phyloP scores from a whole-genome alignment of 1,140 invertebrate genomes.

The Theocolax elegans region DNA sequence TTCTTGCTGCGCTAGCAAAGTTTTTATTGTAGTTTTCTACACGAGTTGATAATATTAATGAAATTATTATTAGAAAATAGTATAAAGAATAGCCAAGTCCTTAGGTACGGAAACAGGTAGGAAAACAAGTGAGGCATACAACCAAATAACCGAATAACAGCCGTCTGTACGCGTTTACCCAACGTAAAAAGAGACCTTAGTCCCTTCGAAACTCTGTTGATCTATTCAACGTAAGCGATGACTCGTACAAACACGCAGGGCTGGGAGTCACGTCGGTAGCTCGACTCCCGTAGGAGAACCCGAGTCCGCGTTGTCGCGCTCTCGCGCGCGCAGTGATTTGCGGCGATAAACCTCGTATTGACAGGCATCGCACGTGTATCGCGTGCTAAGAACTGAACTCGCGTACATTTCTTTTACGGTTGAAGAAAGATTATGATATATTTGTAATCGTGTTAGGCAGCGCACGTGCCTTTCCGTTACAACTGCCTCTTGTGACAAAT shows the following conservation, averaged over 20 bases:
- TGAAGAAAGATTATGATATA: constrained; percentile 59
- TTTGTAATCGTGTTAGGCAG: constrained; percentile 62
- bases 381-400: constrained; percentile 45
- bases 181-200: too few species aligned
- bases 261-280: constrained; percentile 19
- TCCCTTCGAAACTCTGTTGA: constrained; percentile 27
- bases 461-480: constrained; percentile 62
- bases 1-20: too few species aligned
- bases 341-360: constrained; percentile 58
- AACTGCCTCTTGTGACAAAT: constrained; percentile 61
- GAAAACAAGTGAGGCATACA: too few species aligned
- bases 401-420: constrained; percentile 11
- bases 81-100: too few species aligned
- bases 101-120: too few species aligned
- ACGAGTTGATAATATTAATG: too few species aligned
- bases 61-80: too few species aligned
- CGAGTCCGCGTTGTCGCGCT: too few species aligned
- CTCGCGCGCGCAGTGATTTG: constrained; percentile 54
- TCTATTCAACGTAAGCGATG: constrained; percentile 19
- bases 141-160: too few species aligned
- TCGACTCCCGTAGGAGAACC: constrained; percentile 2
- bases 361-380: constrained; percentile 63
- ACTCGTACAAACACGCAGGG: constrained; percentile 21
- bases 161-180: too few species aligned
- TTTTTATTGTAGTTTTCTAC: too few species aligned